Evolutionary conservation across 2,888 invertebrate species (phyloP).

Genomic region (Antheraea yamamai): DNA sequence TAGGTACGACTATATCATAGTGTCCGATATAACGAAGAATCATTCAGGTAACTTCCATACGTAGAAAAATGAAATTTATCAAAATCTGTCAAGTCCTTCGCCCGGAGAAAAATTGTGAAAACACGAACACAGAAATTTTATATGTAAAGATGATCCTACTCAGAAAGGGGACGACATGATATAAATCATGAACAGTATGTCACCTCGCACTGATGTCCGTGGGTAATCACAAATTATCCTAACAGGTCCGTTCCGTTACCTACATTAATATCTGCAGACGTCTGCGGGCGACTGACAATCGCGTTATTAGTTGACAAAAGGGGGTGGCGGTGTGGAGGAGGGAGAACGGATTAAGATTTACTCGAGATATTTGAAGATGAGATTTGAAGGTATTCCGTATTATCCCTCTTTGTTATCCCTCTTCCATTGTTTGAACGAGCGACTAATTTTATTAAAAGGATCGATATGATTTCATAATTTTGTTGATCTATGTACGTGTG

Average conservation of each 20-base stretch:
- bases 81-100: too few species aligned
- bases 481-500: background rate
- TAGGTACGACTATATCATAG: too few species aligned
- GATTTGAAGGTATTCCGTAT: slow-evolving; percentile 59
- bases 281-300: slow-evolving; percentile 60
- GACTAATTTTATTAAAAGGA: slow-evolving; percentile 48
- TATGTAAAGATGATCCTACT: background rate
- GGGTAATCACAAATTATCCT: slow-evolving; percentile 52
- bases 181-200: slow-evolving; percentile 13
- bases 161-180: background rate
- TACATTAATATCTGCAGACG: slow-evolving; percentile 65
- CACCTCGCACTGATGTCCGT: slow-evolving; percentile 27
- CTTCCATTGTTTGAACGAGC: slow-evolving; percentile 50
- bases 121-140: background rate
- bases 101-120: too few species aligned
- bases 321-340: slow-evolving; percentile 27
- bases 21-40: too few species aligned
- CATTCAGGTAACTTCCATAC: too few species aligned
- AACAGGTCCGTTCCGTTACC: slow-evolving; percentile 48
- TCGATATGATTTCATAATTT: slow-evolving; percentile 32
- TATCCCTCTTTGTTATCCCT: slow-evolving; percentile 47
- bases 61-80: too few species aligned
- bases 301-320: slow-evolving; percentile 59
- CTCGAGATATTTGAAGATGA: slow-evolving; percentile 71
- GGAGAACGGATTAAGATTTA: slow-evolving; percentile 66